A percentile compares a stretch with the other conserved stretches of the same genome.
Evolutionary conservation across 2,113 vertebrate species (phyloP).

Genomic region (Tupaia chinensis): DNA sequence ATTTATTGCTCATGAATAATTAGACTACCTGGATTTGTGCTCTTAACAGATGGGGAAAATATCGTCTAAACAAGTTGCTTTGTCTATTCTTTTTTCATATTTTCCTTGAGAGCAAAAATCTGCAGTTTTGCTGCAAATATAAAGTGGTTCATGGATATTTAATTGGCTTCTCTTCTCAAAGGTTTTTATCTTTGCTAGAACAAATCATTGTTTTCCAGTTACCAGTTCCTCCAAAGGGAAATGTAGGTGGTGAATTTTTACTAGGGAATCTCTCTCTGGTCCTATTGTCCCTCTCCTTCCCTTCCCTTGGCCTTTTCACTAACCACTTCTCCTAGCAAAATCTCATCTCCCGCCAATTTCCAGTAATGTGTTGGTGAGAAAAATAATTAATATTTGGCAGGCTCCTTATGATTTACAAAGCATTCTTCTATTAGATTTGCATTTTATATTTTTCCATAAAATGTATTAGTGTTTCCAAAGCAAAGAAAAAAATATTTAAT

Average conservation of each 20-base stretch:
- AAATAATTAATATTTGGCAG: constrained; percentile 29
- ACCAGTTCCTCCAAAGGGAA: constrained; percentile 66
- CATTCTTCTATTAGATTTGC: neutral
- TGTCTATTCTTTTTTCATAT: constrained; percentile 21
- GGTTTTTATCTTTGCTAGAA: neutral
- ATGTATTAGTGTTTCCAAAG: neutral
- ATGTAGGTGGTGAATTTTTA: neutral
- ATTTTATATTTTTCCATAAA: constrained; percentile 40
- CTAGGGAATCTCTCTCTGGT: neutral
- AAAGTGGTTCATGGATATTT: neutral
- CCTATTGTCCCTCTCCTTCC: neutral
- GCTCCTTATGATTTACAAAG: neutral
- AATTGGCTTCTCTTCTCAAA: constrained; percentile 42
- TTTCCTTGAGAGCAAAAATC: neutral
- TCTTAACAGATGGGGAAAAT: constrained; percentile 70
- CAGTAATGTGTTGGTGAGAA: neutral
- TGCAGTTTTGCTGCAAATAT: neutral
- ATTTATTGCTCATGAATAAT: constrained; percentile 31
- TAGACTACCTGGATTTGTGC: constrained; percentile 65
- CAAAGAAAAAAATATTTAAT: neutral
- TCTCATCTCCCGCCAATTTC: neutral
- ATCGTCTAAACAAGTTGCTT: constrained; percentile 64
- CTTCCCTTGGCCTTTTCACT: neutral
- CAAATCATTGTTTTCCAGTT: constrained; percentile 63
- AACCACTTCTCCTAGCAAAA: neutral